Conservation (phyloP, 2,113 vertebrate species). For the Prinia subflava region DNA sequence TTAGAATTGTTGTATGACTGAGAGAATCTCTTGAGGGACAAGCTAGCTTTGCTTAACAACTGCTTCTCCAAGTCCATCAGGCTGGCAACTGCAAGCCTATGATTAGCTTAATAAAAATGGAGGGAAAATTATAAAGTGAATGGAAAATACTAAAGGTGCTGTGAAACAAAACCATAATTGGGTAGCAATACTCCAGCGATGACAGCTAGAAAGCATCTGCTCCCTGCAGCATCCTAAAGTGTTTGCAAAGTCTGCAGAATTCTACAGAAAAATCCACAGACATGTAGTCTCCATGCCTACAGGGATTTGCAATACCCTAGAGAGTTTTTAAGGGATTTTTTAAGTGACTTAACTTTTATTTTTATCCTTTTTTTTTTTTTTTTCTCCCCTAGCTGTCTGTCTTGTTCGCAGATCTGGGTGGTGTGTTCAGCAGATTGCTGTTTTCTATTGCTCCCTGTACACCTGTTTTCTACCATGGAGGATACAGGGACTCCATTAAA, state of each 20-base stretch:
- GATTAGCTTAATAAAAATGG: slow-evolving; percentile 34
- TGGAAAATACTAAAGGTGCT: slow-evolving; percentile 9
- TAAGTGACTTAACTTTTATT: background rate
- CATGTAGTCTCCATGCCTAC: background rate
- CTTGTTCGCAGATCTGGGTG: background rate
- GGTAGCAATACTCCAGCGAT: background rate
- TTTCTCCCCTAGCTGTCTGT: background rate
- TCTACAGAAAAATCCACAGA: slow-evolving; percentile 14
- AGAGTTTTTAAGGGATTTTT: slow-evolving; percentile 18
- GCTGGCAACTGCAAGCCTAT: background rate
- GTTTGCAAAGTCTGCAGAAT: slow-evolving; percentile 41
- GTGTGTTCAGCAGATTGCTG: background rate
- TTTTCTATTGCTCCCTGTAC: background rate
- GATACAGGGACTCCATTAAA: background rate
- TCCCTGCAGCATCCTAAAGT: background rate
- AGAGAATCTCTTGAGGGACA: background rate
- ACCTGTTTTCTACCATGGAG: background rate
- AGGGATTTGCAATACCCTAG: slow-evolving; percentile 2
- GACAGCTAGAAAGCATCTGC: background rate
- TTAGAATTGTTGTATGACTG: slow-evolving; percentile 30
- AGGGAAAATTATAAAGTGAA: slow-evolving; percentile 1
- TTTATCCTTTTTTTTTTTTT: background rate
- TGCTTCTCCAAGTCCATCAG: slow-evolving; percentile 3
- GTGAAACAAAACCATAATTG: background rate
- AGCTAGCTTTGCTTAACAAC: slow-evolving; percentile 23